Base-by-base conservation (phyloP, 2,888 invertebrate genomes). In the Chaitophorus viminalis region DNA sequence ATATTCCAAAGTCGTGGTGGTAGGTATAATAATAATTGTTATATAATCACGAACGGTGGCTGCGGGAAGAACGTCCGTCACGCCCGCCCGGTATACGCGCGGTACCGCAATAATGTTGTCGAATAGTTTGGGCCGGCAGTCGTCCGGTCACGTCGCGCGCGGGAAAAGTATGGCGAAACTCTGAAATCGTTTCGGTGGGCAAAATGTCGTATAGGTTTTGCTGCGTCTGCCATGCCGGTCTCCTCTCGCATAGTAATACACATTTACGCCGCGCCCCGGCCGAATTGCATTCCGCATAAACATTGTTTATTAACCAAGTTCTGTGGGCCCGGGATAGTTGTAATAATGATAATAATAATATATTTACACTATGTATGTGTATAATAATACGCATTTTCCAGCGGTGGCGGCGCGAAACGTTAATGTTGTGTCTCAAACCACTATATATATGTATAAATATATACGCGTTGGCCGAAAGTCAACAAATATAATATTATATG, bases 301-400 rank as follows among this genome's bases (percentile, higher is more conserved):
- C 82, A 82, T 82, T 82, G 82, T 82, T 82, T 74, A 82, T 82
- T 82, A 82, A 82, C 70, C 52, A 74, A 74, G 82, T 82, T 82
- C 25, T 33, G n/a, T 29, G 70, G 33, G 54, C 46, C 11, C n/a
- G 68, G n/a, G 68, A 11, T n/a, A 29, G 46, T 46, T 46, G 2
- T 46, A 46, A 11, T n/a, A n/a, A n/a, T n/a, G n/a, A n/a, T n/a
- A n/a, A n/a, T n/a, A n/a, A n/a, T 46, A 46, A 46, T 46, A 46
- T 46, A 46, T 46, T 46, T 46, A 46, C n/a, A n/a, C 46, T 46
- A 14, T 9, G 29, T 68, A 68, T 25, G 21, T 21, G 21, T 8
- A 60, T 25, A 1, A n/a, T n/a, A 21, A 25, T 60, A 9, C 60
- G 60, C 11, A 54, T 60, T 18, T 60, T 0, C 60, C 60, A 5